Conservation (phyloP, 2,113 vertebrate genomes). For the Promerops cafer region DNA sequence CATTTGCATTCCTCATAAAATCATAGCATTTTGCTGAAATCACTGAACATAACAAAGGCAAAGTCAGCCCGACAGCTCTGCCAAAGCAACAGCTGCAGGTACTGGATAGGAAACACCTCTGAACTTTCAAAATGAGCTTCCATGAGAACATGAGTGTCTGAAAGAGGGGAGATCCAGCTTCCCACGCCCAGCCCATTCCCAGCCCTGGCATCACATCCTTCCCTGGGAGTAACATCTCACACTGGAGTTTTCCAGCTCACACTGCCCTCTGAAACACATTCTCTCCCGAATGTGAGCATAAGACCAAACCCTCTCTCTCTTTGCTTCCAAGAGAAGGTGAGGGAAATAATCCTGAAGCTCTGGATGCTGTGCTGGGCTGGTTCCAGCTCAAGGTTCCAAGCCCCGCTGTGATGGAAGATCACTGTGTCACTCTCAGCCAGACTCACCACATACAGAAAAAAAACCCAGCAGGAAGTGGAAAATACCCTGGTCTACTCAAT, state of each 20-base stretch:
- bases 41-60: background rate
- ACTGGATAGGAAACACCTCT: background rate
- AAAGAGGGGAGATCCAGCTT: background rate
- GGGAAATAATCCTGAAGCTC: background rate
- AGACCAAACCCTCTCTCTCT: background rate
- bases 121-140: background rate
- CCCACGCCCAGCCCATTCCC: background rate
- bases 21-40: background rate
- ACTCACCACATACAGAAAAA: background rate
- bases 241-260: background rate
- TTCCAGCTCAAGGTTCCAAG: background rate
- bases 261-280: background rate
- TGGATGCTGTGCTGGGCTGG: background rate
- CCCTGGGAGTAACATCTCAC: background rate
- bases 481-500: background rate
- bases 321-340: background rate
- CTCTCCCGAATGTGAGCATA: background rate
- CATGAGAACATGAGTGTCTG: rapidly evolving
- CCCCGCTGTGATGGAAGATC: background rate
- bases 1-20: background rate
- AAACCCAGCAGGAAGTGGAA: background rate
- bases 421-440: background rate
- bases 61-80: background rate
- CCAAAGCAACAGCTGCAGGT: slow-evolving; percentile 39
- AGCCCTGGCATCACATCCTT: background rate